Evolutionary conservation across 2,888 invertebrate genomes (phyloP).

Genomic region (Rutpela maculata): DNA sequence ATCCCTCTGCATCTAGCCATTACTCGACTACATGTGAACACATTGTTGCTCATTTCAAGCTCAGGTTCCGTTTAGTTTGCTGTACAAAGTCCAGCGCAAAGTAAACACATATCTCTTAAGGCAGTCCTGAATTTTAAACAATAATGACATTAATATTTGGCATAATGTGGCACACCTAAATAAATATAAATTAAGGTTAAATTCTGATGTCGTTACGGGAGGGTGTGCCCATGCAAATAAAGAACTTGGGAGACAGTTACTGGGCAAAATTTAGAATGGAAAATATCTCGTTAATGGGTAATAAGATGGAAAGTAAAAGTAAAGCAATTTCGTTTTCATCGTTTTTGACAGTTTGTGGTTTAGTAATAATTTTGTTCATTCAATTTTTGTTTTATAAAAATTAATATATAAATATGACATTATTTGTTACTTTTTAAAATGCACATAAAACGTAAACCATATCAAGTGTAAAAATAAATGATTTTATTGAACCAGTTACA

Average conservation of each 20-base stretch:
- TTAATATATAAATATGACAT: no score
- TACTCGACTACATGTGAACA: neutral
- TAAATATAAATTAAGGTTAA: constrained; percentile 39
- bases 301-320: neutral
- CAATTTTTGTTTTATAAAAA: no score
- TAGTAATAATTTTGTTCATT: no score
- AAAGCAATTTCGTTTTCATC: neutral
- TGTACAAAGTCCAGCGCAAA: constrained; percentile 3
- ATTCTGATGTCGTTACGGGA: constrained; percentile 34
- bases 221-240: constrained; percentile 34
- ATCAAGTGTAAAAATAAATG: no score
- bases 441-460: no score
- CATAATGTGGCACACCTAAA: constrained; percentile 38
- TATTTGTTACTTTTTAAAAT: no score
- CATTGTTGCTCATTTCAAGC: neutral
- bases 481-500: no score
- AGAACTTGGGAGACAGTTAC: neutral
- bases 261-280: neutral
- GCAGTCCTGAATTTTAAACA: constrained; percentile 12
- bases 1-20: constrained; percentile 8
- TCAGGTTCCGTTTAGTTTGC: neutral
- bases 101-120: constrained; percentile 12
- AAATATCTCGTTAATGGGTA: neutral
- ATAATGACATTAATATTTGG: constrained; percentile 38
- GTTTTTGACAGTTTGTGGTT: neutral